Evolutionary conservation across 2,113 vertebrate genomes (phyloP).

Genomic region (Chaenogobius annularis): DNA sequence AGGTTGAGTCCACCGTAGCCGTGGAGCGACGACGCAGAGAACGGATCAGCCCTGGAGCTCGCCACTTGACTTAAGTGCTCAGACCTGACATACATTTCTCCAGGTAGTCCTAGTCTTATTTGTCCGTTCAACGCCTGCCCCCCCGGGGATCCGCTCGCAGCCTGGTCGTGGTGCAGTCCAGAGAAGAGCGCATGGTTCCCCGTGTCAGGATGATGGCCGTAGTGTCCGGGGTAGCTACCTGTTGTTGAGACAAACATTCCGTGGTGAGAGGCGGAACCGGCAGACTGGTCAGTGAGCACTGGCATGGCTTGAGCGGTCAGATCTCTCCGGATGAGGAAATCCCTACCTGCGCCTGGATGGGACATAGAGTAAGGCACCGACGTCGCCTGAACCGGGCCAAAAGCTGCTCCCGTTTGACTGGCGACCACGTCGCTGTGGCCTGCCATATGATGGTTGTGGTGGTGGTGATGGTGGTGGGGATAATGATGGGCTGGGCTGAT

Average conservation of each 20-base stretch:
- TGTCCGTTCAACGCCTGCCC: conserved; percentile 92
- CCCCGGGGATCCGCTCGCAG: conserved; percentile 89
- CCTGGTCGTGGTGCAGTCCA: conserved; percentile 90
- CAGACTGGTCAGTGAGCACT: conserved; percentile 82
- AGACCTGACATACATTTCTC: conserved; percentile 95
- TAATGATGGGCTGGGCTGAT: conserved; percentile 90
- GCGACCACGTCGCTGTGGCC: conserved; percentile 88
- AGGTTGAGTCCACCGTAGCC: conserved; percentile 88
- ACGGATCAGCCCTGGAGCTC: conserved; percentile 90
- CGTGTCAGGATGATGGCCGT: conserved; percentile 90
- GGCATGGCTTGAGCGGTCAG: conserved; percentile 87
- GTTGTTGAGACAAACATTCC: conserved; percentile 99
- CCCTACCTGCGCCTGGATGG: conserved; percentile 88
- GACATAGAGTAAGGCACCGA: conserved; percentile 81
- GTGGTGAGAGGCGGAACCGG: conserved; percentile 88
- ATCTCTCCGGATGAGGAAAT: conserved; percentile 86
- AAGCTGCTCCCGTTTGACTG: conserved; percentile 85
- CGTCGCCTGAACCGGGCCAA: conserved; percentile 84
- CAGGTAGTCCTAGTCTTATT: conserved; percentile 96
- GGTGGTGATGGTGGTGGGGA: conserved; percentile 82
- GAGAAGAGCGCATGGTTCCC: conserved; percentile 89
- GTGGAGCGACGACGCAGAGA: conserved; percentile 88
- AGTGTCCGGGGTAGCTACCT: conserved; percentile 99
- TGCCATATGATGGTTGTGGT: conserved; percentile 85
- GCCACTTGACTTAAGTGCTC: conserved; percentile 92